These are phyloP conservation scores for Sarcophaga carnaria DNA, from an alignment of 2,888 invertebrate genomes.

Conservation along the genomic window DNA sequence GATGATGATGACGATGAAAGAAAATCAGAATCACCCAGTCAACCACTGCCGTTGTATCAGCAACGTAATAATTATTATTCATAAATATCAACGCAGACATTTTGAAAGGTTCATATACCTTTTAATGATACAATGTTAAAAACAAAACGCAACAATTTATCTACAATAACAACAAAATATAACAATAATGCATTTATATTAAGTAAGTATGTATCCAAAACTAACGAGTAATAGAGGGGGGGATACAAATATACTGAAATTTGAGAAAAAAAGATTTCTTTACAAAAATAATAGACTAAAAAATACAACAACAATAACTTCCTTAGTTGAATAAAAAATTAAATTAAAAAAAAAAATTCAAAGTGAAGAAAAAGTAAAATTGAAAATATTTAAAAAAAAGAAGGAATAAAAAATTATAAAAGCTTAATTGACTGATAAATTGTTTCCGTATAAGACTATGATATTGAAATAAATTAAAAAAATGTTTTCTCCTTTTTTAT, in stretches of 20 bases:
- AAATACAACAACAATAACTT: conserved; percentile 39
- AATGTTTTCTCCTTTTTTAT: conserved; percentile 42
- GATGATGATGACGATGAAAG: conserved; percentile 83
- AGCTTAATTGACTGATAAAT: conserved; percentile 68
- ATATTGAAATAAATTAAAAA: conserved; percentile 32
- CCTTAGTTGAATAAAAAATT: conserved; percentile 51
- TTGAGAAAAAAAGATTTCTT: conserved; percentile 22
- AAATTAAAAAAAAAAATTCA: conserved; percentile 18
- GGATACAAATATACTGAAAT: conserved; percentile 24
- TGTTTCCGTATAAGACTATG: conserved; percentile 42
- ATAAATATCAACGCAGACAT: conserved; percentile 77
- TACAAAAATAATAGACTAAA: conserved; percentile 24
- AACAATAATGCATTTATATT: conserved; percentile 71
- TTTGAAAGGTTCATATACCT: conserved; percentile 52
- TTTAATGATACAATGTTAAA: conserved; percentile 8
- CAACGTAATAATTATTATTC: conserved; percentile 93
- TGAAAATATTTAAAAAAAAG: conserved; percentile 18
- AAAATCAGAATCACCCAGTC: conserved; percentile 84
- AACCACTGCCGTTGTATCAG: conserved; percentile 91
- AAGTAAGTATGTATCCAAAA: conserved; percentile 53
- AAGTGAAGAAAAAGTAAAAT: background rate
- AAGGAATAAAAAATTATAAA: conserved; percentile 20
- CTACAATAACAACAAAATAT: conserved; percentile 61
- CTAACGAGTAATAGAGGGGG: conserved; percentile 5
- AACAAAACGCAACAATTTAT: conserved; percentile 62